Evolutionary conservation across 2,113 vertebrate species (phyloP), one percentile per base, ranked within the genome.

Genomic region (Empidonax traillii): DNA sequence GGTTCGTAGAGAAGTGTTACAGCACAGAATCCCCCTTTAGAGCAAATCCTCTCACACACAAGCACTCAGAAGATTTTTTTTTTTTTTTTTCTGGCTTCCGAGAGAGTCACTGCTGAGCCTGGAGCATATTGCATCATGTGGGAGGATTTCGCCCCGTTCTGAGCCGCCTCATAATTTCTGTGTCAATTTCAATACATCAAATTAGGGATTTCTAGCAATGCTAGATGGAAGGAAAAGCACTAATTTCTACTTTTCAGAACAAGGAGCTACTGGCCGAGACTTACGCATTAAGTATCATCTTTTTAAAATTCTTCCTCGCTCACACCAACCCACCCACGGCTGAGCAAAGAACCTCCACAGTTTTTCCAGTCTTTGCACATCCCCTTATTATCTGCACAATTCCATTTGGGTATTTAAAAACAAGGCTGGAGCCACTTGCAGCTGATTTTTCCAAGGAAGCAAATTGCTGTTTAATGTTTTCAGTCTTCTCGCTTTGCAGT

Each of bases 101-200:
- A 62, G 61, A 75, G 33, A 88, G 72, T 35, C 0, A 1, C 58
- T 76, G 85, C 85, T 58, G 87, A 94, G 84, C 87, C 69, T 75
- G 62, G 44, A 97, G 85, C 90, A 89, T 61, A 82, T 73, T 91
- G 87, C n/a, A 61, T 47, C 41, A 14, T 11, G 71, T 87, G 75
- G 94, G 90, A 96, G 78, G 81, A 76, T 79, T 90, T 85, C 0
- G 1, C 46, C 69, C 78, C 82, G 3, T 72, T 74, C 76, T 53
- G 30, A 86, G n/a, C 51, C 83, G 79, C 71, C 58, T 90, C 67
- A 68, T 78, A 65, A 95, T 93, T 94, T 96, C 62, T 68, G 4
- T 85, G 87, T 85, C 94, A 85, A 37, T 82, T 85, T 49, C 51
- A 91, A 82, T 79, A 61, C 21, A 90, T 69, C 88, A 93, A 76